Evolutionary conservation across 2,113 vertebrate genomes (phyloP).

Genomic region (Recurvirostra avosetta): DNA sequence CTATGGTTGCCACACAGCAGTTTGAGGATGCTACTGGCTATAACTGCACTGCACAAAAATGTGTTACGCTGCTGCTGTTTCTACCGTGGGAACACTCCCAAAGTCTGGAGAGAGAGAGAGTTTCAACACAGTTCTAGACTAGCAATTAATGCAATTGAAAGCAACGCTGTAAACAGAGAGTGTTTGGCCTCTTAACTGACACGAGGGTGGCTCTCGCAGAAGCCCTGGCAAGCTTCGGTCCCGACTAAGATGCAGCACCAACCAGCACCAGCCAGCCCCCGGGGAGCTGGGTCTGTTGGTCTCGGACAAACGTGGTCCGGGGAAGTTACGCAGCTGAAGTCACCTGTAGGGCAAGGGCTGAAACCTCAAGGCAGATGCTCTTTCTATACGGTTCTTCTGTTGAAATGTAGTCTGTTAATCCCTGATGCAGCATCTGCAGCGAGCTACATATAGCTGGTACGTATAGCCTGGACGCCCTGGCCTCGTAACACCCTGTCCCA

Average conservation of each 20-base stretch:
- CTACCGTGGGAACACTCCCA: neutral
- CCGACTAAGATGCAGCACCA: no score
- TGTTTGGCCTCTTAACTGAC: neutral
- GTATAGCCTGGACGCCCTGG: no score
- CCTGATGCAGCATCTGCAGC: neutral
- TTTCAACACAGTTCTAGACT: neutral
- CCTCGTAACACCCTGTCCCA: no score
- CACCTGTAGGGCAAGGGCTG: neutral
- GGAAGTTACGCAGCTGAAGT: neutral
- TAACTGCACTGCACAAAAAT: neutral
- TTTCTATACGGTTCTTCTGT: neutral
- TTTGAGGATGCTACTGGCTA: neutral
- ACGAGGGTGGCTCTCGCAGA: neutral
- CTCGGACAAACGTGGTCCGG: neutral
- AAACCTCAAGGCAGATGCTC: neutral
- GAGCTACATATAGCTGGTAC: no score
- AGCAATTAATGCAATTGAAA: neutral
- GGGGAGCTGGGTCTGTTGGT: neutral
- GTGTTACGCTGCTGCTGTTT: neutral
- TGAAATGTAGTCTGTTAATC: neutral
- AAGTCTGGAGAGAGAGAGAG: neutral
- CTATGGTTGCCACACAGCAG: neutral
- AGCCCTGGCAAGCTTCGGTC: neutral
- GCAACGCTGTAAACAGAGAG: neutral
- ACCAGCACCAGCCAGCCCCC: no score